Conservation (phyloP, 37 sponge, comb jelly and placozoan species). For the Diacarnus erythraeanus region DNA sequence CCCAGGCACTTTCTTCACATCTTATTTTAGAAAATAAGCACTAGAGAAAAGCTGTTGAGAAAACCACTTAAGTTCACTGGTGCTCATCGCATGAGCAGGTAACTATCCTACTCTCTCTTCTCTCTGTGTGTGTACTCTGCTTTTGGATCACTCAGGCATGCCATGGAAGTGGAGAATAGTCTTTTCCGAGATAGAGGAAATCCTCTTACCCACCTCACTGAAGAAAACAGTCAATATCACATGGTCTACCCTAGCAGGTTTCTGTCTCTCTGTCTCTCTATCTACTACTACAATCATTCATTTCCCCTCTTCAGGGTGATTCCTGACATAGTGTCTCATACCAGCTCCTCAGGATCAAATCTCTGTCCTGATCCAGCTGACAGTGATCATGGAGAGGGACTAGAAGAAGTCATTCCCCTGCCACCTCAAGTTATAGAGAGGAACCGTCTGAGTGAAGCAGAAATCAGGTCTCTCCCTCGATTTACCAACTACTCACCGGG, state of each 20-base stretch:
- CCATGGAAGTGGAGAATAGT: slow-evolving; percentile 60
- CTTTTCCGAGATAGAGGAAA: slow-evolving; percentile 11
- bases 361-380: not conserved
- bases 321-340: not conserved
- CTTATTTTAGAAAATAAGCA: slow-evolving; percentile 25
- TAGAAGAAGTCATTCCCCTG: slow-evolving; percentile 2
- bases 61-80: slow-evolving; percentile 18
- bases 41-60: slow-evolving; percentile 4
- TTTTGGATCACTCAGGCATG: slow-evolving; percentile 18
- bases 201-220: slow-evolving; percentile 44
- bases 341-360: not conserved
- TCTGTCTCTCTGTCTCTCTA: too few relatives aligned
- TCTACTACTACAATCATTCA: too few relatives aligned
- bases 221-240: not conserved
- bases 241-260: slow-evolving; percentile 2
- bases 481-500: slow-evolving; percentile 67
- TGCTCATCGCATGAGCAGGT: slow-evolving; percentile 46
- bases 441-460: slow-evolving; percentile 53
- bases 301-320: not conserved
- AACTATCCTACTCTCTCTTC: not conserved
- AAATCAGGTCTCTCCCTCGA: slow-evolving; percentile 64
- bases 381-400: not conserved
- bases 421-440: slow-evolving; percentile 64
- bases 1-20: too few relatives aligned
- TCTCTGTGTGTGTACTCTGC: not conserved